phyloP scores from a whole-genome alignment of 2,113 vertebrate genomes.

The Calonectris borealis region DNA sequence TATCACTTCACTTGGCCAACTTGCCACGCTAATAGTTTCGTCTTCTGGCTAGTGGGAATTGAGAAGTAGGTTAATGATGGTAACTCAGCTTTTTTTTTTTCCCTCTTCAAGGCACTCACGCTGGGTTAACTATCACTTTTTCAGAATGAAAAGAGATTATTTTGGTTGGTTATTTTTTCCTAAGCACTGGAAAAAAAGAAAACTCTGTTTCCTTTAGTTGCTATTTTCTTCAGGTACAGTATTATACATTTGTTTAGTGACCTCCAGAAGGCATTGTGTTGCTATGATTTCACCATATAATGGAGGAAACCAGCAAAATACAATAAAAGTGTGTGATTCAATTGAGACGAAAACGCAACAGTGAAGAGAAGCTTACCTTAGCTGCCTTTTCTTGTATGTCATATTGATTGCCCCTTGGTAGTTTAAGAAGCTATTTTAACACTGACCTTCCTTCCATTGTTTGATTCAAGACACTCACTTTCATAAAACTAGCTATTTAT shows the following conservation, averaged over 20 bases:
- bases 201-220: neutral
- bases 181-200: neutral
- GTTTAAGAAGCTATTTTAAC: slow-evolving; percentile 30
- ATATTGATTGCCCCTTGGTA: neutral
- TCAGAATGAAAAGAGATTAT: neutral
- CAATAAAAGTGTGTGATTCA: neutral
- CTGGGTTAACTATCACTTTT: neutral
- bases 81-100: neutral
- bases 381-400: slow-evolving; percentile 10
- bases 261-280: slow-evolving; percentile 12
- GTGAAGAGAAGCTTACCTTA: neutral
- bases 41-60: neutral
- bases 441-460: slow-evolving; percentile 69
- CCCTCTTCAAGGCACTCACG: neutral
- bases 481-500: slow-evolving; percentile 55
- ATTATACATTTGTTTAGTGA: neutral
- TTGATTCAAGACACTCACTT: slow-evolving; percentile 58
- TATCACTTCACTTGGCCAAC: neutral
- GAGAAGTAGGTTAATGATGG: neutral
- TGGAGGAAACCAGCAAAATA: neutral
- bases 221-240: neutral
- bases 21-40: neutral
- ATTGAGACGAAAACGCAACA: neutral
- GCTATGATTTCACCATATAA: neutral
- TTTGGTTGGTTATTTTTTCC: neutral